Evolutionary conservation across 2,888 invertebrate species (phyloP).

Genomic region (Pseudococcus viburni): DNA sequence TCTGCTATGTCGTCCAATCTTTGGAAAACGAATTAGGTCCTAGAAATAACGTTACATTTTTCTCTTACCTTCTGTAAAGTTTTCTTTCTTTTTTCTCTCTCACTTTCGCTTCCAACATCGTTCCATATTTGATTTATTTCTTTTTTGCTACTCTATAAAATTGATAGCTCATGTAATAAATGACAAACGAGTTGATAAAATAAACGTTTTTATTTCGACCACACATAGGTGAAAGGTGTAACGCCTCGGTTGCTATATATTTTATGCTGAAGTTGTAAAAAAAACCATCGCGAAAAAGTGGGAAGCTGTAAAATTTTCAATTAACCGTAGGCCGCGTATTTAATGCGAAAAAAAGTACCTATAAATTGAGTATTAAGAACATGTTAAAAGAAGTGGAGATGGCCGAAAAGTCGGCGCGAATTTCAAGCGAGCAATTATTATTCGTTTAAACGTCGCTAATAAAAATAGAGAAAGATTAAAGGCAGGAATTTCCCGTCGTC

Average conservation of each 20-base stretch:
- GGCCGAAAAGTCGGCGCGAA: not conserved
- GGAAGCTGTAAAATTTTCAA: constrained; percentile 26
- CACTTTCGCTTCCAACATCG: not conserved
- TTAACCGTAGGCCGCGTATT: not conserved
- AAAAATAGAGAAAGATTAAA: constrained; percentile 57
- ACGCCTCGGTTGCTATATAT: not conserved
- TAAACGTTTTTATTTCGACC: constrained; percentile 50
- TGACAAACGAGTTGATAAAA: constrained; percentile 62
- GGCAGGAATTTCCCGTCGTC: constrained; percentile 40
- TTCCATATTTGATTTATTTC: constrained; percentile 65
- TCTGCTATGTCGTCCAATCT: constrained; percentile 61
- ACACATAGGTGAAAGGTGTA: not conserved
- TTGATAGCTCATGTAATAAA: constrained; percentile 64
- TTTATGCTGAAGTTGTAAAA: constrained; percentile 16
- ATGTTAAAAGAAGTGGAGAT: not conserved
- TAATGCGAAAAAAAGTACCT: not conserved
- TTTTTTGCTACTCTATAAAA: constrained; percentile 62
- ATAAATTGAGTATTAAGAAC: constrained; percentile 29
- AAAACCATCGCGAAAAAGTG: not conserved
- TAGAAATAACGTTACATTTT: constrained; percentile 64
- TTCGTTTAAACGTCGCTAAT: constrained; percentile 61
- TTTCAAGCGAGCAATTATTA: constrained; percentile 34
- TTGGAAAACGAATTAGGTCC: constrained; percentile 63
- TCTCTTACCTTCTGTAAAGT: constrained; percentile 42
- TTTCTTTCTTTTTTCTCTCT: not conserved